Evolutionary conservation across 1,140 invertebrate genomes (phyloP).

Genomic region (Formica selysi): DNA sequence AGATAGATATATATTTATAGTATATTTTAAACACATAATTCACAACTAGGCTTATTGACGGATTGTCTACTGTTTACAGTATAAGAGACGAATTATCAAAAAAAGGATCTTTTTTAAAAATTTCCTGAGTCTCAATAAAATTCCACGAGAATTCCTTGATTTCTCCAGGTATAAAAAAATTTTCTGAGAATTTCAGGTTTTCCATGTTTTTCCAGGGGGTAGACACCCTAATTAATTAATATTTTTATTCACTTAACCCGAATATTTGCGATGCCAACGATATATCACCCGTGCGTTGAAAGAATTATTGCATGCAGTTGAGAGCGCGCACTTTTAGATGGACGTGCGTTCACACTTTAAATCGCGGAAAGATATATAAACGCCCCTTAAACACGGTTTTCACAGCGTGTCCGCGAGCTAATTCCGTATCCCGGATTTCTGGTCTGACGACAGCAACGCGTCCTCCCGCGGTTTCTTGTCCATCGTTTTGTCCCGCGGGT

Average conservation of each 20-base stretch:
- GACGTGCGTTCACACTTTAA: conserved; percentile 36
- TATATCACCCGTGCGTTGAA: conserved; percentile 28
- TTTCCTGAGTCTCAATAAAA: too few relatives aligned
- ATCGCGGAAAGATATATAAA: conserved; percentile 46
- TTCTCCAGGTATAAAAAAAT: too few relatives aligned
- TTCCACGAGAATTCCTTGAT: too few relatives aligned
- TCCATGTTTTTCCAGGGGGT: too few relatives aligned
- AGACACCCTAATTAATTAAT: conserved; percentile 2
- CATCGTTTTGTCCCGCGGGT: conserved; percentile 32
- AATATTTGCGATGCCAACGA: conserved; percentile 28
- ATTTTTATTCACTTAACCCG: not conserved
- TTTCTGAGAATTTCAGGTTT: too few relatives aligned
- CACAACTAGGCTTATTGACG: too few relatives aligned
- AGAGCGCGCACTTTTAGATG: not conserved
- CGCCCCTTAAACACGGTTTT: conserved; percentile 59
- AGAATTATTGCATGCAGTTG: conserved; percentile 24
- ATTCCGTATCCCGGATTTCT: conserved; percentile 81
- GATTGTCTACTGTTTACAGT: too few relatives aligned
- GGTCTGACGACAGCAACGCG: conserved; percentile 76
- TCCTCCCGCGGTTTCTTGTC: conserved; percentile 50
- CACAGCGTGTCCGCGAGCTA: conserved; percentile 69
- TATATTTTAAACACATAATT: too few relatives aligned
- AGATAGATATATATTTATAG: too few relatives aligned
- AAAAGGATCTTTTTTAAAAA: too few relatives aligned
- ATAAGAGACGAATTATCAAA: too few relatives aligned